Conservation (phyloP, 2,797 vertebrate species). For the Sparidentex hasta region DNA sequence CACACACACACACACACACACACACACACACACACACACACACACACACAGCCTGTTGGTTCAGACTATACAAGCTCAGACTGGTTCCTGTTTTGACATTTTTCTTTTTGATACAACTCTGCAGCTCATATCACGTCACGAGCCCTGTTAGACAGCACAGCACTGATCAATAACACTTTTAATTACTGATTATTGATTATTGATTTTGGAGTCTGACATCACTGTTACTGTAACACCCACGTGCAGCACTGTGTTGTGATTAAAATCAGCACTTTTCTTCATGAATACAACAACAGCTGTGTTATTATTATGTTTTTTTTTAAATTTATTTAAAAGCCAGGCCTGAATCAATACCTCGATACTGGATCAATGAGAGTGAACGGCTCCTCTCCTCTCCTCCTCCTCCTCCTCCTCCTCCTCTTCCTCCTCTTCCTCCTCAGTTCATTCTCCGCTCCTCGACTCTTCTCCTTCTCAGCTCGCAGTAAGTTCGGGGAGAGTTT, state of each 20-base stretch:
- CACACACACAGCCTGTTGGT: neutral
- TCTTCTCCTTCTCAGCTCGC: conserved; percentile 25
- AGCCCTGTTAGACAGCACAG: neutral
- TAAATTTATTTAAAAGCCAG: conserved; percentile 37
- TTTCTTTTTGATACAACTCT: neutral
- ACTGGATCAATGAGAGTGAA: conserved; percentile 66
- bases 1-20: conserved; percentile 10
- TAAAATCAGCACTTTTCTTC: neutral
- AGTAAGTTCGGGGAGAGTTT: conserved; percentile 27
- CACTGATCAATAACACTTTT: neutral
- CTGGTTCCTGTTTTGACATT: conserved; percentile 9
- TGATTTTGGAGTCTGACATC: neutral
- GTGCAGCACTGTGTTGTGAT: no score
- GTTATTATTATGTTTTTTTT: neutral
- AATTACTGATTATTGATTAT: neutral
- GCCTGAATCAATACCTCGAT: conserved; percentile 73
- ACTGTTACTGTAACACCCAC: neutral
- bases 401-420: conserved; percentile 18
- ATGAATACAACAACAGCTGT: conserved; percentile 23
- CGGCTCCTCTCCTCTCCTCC: conserved; percentile 34
- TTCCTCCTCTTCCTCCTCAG: conserved; percentile 47
- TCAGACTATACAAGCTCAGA: conserved; percentile 26
- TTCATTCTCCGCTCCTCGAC: conserved; percentile 46
- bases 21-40: no score
- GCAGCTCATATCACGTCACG: neutral